phyloP scores from a whole-genome alignment of 64 coral and sea anemone genomes.

The Actinia equina region DNA sequence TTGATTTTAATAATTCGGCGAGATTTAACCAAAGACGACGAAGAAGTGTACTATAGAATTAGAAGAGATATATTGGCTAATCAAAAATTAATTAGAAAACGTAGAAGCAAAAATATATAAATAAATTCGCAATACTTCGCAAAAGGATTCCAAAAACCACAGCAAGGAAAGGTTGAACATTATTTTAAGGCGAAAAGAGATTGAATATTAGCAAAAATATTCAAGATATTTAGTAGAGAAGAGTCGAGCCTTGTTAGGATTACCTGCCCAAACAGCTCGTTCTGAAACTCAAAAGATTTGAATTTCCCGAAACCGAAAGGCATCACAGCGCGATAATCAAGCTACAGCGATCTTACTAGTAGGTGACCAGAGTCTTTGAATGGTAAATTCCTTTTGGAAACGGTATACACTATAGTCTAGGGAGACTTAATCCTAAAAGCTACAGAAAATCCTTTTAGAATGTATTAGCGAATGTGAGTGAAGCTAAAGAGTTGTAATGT shows the following conservation, averaged over 20 bases:
- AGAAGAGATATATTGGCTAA: too few relatives aligned
- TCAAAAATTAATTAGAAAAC: too few relatives aligned
- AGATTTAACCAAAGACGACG: too few relatives aligned
- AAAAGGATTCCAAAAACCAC: neutral
- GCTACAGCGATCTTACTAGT: neutral
- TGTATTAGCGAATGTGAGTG: too few relatives aligned
- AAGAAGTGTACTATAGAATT: too few relatives aligned
- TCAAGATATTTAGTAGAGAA: too few relatives aligned
- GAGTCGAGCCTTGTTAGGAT: neutral
- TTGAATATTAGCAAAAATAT: too few relatives aligned
- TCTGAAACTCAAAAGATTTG: conserved; percentile 5
- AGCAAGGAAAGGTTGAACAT: neutral
- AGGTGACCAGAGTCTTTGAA: neutral
- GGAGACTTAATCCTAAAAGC: neutral
- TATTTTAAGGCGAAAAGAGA: neutral
- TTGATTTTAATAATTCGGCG: too few relatives aligned
- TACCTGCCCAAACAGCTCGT: neutral
- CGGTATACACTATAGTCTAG: neutral
- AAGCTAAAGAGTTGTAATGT: neutral
- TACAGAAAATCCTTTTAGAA: too few relatives aligned
- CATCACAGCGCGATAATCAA: neutral
- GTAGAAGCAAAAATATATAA: too few relatives aligned
- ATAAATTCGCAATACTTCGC: neutral
- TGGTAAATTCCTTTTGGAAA: neutral
- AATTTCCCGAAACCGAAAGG: conserved; percentile 40